A percentile compares a stretch with the other conserved stretches of the same genome.
Conservation (phyloP, 2,113 vertebrate species). For the Etia nguti region DNA sequence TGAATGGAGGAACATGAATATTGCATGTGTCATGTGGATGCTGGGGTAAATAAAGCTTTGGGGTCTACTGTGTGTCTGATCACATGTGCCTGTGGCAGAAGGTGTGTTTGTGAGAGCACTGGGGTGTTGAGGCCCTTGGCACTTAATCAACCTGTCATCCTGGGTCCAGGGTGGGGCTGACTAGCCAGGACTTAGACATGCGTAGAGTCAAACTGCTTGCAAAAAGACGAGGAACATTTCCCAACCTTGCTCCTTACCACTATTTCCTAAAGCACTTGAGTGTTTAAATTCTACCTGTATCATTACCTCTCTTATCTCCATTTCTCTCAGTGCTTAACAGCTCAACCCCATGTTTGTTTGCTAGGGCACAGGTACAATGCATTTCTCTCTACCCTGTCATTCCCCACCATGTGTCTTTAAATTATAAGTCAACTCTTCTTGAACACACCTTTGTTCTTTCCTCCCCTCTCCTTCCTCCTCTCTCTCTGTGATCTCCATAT, state of each 20-base stretch:
- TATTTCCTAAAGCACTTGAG: neutral
- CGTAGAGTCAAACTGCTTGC: neutral
- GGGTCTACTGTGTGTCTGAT: neutral
- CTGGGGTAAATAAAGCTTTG: neutral
- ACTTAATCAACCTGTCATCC: slow-evolving; percentile 56
- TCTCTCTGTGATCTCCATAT: slow-evolving; percentile 18
- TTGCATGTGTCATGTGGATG: neutral
- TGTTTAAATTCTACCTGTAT: neutral
- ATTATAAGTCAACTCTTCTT: neutral
- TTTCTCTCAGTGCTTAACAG: neutral
- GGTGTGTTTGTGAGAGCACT: slow-evolving; percentile 10
- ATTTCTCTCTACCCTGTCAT: neutral
- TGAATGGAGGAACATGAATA: neutral
- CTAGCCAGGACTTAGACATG: neutral
- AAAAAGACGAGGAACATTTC: neutral
- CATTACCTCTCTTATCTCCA: neutral
- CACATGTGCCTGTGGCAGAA: neutral
- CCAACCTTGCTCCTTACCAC: neutral
- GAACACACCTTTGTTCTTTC: neutral
- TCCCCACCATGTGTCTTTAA: neutral
- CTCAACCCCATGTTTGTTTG: neutral
- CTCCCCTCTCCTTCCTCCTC: neutral
- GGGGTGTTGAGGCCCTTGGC: neutral
- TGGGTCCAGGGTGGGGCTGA: neutral
- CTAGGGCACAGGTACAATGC: neutral